Base-by-base conservation (phyloP, 2,888 invertebrate genomes). In the Lepeophtheirus nordmannii region DNA sequence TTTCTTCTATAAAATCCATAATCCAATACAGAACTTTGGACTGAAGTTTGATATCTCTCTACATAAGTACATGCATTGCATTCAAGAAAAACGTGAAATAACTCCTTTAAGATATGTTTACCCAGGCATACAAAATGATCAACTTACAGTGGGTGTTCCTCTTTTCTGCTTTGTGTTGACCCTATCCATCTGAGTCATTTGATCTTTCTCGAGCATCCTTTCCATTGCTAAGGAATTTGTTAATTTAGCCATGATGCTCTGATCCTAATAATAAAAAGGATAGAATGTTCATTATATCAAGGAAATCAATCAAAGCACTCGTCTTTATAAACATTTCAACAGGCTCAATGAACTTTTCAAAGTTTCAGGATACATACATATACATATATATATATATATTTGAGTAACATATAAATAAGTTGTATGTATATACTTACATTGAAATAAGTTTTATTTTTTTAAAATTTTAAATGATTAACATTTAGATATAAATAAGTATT, bases 1-100 rank as follows among this genome's bases (percentile, higher is more conserved):
- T 30, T 17, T 62, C 62, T 39, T 62, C 62, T 40, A 62, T 20
- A 17, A 62, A 22, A 11, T 62, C 62, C 62, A 62, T 62, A 14
- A 62, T 62, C 62, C 62, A 62, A 41, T 20, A 40, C 10, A 62
- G 39, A 10, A 62, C 62, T 40, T 62, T 62, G 20, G 20, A 22
- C 41, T 62, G 62, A n/a, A 62, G 62, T 20, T 39, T 40, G 3
- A 62, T 40, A 62, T 62, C 62, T 40, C 62, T 38, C 62, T 62
- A 23, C 2, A 41, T 39, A 58, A n/a, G 17, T n/a, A 46, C 2
- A 46, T 46, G 8, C 1, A 17, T 46, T n/a, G 8, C 2, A 14
- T 8, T n/a, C n/a, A n/a, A n/a, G n/a, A n/a, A 17, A 46, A 46
- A 46, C 53, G 14, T n/a, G 17, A 7, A 30, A 5, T 46, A 8